Evolutionary conservation across 2,888 invertebrate species (phyloP), one percentile per base, ranked within the genome.

Genomic region (Caradrina kadenii): DNA sequence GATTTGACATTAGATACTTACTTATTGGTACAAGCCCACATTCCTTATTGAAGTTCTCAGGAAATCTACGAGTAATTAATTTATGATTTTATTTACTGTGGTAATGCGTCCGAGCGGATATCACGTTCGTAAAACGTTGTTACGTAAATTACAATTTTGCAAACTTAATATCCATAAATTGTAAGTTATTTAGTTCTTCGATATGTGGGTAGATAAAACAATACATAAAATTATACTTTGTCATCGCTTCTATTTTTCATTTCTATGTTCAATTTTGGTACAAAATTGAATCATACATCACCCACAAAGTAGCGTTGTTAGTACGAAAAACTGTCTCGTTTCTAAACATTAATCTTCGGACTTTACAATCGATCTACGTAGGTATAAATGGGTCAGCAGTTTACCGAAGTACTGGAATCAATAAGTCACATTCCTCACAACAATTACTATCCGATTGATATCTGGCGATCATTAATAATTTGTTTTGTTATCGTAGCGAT

Each of bases 391-490:
- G 77, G 83, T 80, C 80, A 84, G 79, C 79, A 75, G 80, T 84
- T 81, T 81, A 82, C 81, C 63, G 49, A 64, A 74, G 79, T 73
- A 80, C 68, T 67, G 68, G 70, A 81, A 87, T 80, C 85, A 79
- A 86, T 87, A 88, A 84, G 79, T 86, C 79, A 81, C 78, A 76
- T 79, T 85, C 59, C 69, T 76, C 68, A 84, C 68, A 81, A 80
- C 78, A 84, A 85, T 87, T 85, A 85, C 71, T 67, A 73, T 66
- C 55, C 50, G 75, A 86, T 75, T 71, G 81, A 83, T 85, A 81
- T 81, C 80, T 78, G 31, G 35, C 60, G 19, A 83, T 84, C 86
- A 85, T 87, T 84, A 86, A 86, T 87, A 80, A 87, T 81, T 84
- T 82, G 72, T 81, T 73, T 76, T 80, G 83, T 75, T 82, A 69